These are phyloP conservation scores for Gadopsis bispinosus DNA, from an alignment of 2,797 vertebrate genomes.

Conservation along the genomic window DNA sequence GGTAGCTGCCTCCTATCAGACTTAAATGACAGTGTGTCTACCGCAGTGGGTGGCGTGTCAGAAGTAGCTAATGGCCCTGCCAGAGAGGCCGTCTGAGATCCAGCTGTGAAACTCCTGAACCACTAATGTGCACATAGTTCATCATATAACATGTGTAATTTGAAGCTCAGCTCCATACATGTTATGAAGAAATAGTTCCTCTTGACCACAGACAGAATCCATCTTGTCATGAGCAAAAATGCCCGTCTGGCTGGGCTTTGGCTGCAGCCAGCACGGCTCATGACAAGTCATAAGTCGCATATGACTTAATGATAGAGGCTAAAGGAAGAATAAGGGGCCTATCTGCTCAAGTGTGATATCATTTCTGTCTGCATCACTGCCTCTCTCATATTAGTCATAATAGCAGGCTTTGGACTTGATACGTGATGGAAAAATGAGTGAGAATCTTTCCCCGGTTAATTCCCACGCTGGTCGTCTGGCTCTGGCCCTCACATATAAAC, in stretches of 20 bases:
- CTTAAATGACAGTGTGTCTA: slow-evolving; percentile 21
- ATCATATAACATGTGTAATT: slow-evolving; percentile 55
- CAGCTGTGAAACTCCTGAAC: slow-evolving; percentile 23
- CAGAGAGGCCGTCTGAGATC: slow-evolving; percentile 10
- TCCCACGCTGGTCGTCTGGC: slow-evolving; percentile 59
- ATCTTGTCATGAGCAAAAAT: slow-evolving; percentile 58
- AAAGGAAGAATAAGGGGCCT: slow-evolving; percentile 74
- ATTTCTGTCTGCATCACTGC: slow-evolving; percentile 75
- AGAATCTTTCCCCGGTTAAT: slow-evolving; percentile 69
- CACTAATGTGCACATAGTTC: slow-evolving; percentile 55
- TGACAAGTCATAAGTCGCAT: slow-evolving; percentile 76
- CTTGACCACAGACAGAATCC: slow-evolving; percentile 35
- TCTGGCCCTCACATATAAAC: slow-evolving; percentile 62
- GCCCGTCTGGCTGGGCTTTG: slow-evolving; percentile 35
- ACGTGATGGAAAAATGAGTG: slow-evolving; percentile 70
- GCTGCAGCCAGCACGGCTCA: slow-evolving; percentile 45
- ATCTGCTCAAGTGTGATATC: slow-evolving; percentile 77
- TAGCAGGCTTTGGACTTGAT: slow-evolving; percentile 68
- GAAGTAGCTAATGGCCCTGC: slow-evolving; percentile 22
- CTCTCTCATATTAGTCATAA: slow-evolving; percentile 77
- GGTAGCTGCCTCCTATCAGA: slow-evolving; percentile 15
- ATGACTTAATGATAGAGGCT: slow-evolving; percentile 78
- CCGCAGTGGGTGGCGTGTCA: slow-evolving; percentile 7
- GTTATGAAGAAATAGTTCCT: slow-evolving; percentile 53
- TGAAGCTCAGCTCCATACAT: slow-evolving; percentile 38